phyloP scores from a whole-genome alignment of 1,140 invertebrate genomes.

The Pachypsylla venusta region DNA sequence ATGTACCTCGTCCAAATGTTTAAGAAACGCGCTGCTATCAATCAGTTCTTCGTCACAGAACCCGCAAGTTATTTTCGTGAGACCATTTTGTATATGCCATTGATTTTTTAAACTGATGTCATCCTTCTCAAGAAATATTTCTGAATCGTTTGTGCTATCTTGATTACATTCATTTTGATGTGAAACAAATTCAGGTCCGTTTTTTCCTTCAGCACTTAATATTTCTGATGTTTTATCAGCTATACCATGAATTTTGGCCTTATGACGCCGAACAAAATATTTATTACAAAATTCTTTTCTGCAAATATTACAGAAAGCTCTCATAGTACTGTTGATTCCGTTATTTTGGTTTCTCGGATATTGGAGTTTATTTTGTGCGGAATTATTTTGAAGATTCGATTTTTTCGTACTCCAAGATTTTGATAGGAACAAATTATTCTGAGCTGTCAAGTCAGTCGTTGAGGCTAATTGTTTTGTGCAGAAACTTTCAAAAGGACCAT shows the following conservation, averaged over 20 bases:
- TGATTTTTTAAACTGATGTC: slow-evolving; percentile 1
- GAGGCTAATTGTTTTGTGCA: background rate
- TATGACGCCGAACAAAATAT: slow-evolving; percentile 50
- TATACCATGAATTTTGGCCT: slow-evolving; percentile 40
- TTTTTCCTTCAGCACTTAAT: slow-evolving; percentile 7
- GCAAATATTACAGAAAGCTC: slow-evolving; percentile 39
- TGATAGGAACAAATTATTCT: background rate
- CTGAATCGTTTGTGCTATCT: slow-evolving; percentile 1
- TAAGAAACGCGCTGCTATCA: background rate
- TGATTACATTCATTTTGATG: slow-evolving; percentile 17
- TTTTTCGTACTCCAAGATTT: slow-evolving; percentile 11
- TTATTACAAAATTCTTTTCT: slow-evolving; percentile 59
- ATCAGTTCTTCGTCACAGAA: background rate
- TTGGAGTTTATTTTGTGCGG: slow-evolving; percentile 5
- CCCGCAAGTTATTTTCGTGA: background rate
- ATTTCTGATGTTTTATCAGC: slow-evolving; percentile 22
- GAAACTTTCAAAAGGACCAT: slow-evolving; percentile 23
- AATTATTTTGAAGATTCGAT: background rate
- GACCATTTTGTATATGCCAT: background rate
- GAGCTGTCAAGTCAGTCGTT: background rate
- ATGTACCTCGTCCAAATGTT: background rate
- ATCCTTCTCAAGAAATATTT: slow-evolving; percentile 11
- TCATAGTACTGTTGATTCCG: slow-evolving; percentile 32
- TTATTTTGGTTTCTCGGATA: slow-evolving; percentile 26
- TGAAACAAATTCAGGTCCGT: background rate